A percentile compares a stretch with the other conserved stretches of the same genome.
These are phyloP conservation scores for Ceratina japonica DNA, from an alignment of 1,140 invertebrate genomes.

Conservation along the genomic window DNA sequence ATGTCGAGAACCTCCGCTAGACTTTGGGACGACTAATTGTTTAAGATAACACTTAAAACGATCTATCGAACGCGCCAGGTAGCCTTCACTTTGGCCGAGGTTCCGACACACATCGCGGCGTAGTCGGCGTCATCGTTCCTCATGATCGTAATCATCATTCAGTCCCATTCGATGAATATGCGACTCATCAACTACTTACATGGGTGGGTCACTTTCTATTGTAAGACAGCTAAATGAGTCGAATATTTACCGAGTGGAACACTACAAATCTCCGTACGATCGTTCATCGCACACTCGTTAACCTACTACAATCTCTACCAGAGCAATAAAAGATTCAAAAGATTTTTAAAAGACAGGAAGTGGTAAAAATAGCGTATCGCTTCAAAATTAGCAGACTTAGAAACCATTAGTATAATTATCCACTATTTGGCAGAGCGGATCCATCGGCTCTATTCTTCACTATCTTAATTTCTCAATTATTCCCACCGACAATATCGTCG, in stretches of 20 bases:
- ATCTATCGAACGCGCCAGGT: conserved; percentile 25
- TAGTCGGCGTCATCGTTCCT: conserved; percentile 41
- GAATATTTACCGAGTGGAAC: no score
- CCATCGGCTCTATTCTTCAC: background rate
- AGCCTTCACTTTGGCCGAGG: conserved; percentile 74
- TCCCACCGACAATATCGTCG: conserved; percentile 22
- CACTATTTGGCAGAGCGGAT: no score
- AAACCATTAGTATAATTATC: no score
- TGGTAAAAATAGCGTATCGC: no score
- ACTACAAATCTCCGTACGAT: background rate
- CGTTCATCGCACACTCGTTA: background rate
- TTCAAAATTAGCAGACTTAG: no score
- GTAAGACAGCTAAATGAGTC: no score
- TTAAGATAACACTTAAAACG: conserved; percentile 34
- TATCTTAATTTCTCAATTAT: background rate
- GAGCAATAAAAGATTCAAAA: no score
- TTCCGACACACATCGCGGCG: conserved; percentile 65
- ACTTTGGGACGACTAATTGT: conserved; percentile 61
- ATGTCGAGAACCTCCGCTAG: conserved; percentile 77
- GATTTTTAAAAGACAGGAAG: no score
- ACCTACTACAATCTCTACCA: background rate
- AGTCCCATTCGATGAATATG: no score
- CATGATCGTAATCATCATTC: conserved; percentile 35
- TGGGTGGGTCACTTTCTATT: no score
- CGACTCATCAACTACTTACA: no score